These are phyloP conservation scores for Chlamydotis undulata DNA, from an alignment of 2,113 vertebrate genomes.

Conservation along the genomic window DNA sequence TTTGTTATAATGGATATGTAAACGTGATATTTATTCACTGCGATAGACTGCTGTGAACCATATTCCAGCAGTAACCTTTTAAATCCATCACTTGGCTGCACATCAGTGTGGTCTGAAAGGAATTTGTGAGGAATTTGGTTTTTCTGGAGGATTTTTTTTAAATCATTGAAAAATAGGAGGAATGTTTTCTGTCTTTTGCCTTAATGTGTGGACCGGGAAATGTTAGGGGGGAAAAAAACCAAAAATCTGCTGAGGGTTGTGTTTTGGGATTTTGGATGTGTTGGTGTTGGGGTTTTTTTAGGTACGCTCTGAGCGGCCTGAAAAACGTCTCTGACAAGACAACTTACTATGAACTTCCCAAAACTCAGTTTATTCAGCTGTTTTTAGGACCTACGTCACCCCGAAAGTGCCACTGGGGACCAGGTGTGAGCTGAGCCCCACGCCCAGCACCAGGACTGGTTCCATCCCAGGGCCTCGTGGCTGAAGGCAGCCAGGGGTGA, in stretches of 20 bases:
- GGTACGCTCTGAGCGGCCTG: neutral
- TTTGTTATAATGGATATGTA: constrained; percentile 75
- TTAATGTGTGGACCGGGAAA: neutral
- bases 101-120: neutral
- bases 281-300: neutral
- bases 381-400: neutral
- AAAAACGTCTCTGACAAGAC: neutral
- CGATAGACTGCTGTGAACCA: constrained; percentile 58
- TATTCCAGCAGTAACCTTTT: constrained; percentile 60
- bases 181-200: neutral
- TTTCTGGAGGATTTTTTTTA: neutral
- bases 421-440: no score
- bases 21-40: constrained; percentile 77
- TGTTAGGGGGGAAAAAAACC: neutral
- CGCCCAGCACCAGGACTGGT: neutral
- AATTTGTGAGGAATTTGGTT: neutral
- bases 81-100: constrained; percentile 43
- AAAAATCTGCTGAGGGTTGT: neutral
- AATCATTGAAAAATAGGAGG: neutral
- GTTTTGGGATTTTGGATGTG: neutral
- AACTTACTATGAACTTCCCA: neutral
- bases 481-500: neutral
- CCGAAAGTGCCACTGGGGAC: neutral
- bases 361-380: rapidly evolving
- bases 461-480: neutral